Percentiles rank a stretch among this genome's conserved stretches.
Evolutionary conservation across 1,140 invertebrate species (phyloP).

Genomic region (Augochlora pura): DNA sequence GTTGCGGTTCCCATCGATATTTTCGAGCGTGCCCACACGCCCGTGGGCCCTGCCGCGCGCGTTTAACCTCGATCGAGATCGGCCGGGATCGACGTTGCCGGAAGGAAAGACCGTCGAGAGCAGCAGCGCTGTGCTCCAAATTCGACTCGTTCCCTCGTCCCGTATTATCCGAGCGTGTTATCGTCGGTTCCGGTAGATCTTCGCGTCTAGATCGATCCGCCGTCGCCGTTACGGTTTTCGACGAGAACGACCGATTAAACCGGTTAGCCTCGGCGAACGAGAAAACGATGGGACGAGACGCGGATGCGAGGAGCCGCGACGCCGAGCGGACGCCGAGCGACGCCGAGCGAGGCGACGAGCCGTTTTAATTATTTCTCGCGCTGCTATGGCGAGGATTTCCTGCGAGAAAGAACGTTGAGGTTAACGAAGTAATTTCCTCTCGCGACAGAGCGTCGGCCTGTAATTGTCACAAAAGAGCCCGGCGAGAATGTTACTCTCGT

Average conservation of each 20-base stretch:
- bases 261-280: not conserved
- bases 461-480: constrained; percentile 60
- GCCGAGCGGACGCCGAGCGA: not conserved
- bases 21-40: not conserved
- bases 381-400: constrained; percentile 11
- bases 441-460: constrained; percentile 24
- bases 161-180: not conserved
- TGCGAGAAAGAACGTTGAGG: constrained; percentile 39
- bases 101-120: not conserved
- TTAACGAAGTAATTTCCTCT: constrained; percentile 63
- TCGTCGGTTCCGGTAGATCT: not conserved
- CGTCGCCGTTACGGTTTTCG: constrained; percentile 4
- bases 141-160: not conserved
- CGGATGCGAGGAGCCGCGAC: constrained; percentile 4
- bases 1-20: not conserved
- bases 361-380: constrained; percentile 59
- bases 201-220: constrained; percentile 29
- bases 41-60: not conserved
- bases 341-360: constrained; percentile 5
- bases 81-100: not conserved
- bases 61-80: not conserved
- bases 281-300: not conserved
- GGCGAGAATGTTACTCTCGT: constrained; percentile 47
- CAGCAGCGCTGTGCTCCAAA: not conserved
- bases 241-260: not conserved